Evolutionary conservation across 2,113 vertebrate genomes (phyloP), one percentile per base, ranked within the genome.

Genomic region (Crypturellus undulatus): DNA sequence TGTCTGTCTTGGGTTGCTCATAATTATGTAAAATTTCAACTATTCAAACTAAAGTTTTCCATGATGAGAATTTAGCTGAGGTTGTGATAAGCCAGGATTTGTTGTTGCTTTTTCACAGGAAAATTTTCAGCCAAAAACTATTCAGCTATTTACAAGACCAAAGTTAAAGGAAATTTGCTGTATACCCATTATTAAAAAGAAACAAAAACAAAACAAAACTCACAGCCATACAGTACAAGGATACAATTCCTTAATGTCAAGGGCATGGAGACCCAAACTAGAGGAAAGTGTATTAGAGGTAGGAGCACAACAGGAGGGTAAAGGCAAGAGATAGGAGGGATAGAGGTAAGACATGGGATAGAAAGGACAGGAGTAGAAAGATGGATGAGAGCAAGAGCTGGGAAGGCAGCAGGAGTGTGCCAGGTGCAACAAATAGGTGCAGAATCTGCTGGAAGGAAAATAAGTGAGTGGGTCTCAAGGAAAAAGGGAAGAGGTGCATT

Each of bases 41-140:
- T 7, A 59, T 70, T 83, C 71, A 75, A 34, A 40, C 9, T 43
- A 11, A 42, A 51, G 4, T 69, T 90, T 93, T 79, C 36, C 43
- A 2, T 25, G 12, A 40, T 1, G 0, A 69, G 2, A 72, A 72
- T 76, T 22, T 52, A 43, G 14, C 42, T 65, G 36, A 77, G 6
- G 5, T 34, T 89, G 17, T 82, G n/a, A 54, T 43, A 34, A 62
- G 12, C 5, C 6, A 3, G 24, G 67, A 8, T 49, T 38, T 52
- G 36, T 32, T 38, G 13, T 68, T 75, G 21, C 60, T 14, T 69
- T 62, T 47, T 14, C 3, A 58, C 26, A 76, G 14, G 22, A 19
- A 38, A 68, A 68, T 78, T 94, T 84, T 82, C 20, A 89, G 51
- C 30, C 20, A 64, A 75, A 84, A 84, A 63, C 8, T 59, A 56